Conservation (phyloP, 2,797 vertebrate species). For the Ciconia nigra region DNA sequence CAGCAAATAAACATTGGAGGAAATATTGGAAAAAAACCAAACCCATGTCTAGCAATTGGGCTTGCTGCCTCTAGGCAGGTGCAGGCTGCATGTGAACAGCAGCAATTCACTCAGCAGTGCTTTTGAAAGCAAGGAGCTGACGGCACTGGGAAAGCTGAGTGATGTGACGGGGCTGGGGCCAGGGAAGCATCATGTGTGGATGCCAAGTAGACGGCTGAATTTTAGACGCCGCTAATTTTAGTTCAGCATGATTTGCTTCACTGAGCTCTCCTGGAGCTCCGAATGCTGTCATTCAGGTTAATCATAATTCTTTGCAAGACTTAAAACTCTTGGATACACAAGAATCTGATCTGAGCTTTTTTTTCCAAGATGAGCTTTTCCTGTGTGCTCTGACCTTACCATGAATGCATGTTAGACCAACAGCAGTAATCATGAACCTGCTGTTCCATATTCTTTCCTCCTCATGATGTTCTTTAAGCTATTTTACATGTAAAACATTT, state of each 20-base stretch:
- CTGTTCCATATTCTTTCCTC: not conserved
- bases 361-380: not conserved
- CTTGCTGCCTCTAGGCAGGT: conserved; percentile 26
- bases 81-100: not conserved
- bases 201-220: not conserved
- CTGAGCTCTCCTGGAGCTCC: not conserved
- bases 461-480: not conserved
- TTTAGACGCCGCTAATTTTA: conserved; percentile 47
- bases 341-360: not conserved
- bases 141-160: not conserved
- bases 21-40: not conserved
- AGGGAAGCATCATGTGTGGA: not conserved
- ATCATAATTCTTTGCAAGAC: not conserved
- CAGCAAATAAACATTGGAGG: not conserved
- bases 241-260: not conserved
- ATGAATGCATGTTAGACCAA: not conserved
- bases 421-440: not conserved
- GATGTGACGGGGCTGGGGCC: not conserved
- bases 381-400: not conserved
- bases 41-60: not conserved
- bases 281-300: not conserved
- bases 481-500: conserved; percentile 3
- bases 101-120: not conserved
- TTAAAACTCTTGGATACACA: not conserved
- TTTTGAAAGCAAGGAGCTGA: not conserved